Evolutionary conservation across 2,113 vertebrate species (phyloP).

Genomic region (Hirundichthys speculiger): DNA sequence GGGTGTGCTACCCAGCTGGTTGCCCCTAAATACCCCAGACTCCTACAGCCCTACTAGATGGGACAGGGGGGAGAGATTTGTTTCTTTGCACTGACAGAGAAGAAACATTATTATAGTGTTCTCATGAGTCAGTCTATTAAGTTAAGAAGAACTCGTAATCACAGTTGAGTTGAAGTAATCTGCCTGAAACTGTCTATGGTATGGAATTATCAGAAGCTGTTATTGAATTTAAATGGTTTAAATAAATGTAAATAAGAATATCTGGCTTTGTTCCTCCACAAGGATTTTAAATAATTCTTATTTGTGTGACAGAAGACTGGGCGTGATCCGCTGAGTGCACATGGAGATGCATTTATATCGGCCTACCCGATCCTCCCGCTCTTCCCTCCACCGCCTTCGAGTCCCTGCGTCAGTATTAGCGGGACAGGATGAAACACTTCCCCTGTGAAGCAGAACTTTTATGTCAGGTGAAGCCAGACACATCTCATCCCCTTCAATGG

Average conservation of each 20-base stretch:
- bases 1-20: conserved; percentile 63
- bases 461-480: conserved; percentile 93
- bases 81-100: neutral
- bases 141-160: neutral
- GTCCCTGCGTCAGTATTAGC: conserved; percentile 67
- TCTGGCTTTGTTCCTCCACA: neutral
- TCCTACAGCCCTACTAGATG: conserved; percentile 9
- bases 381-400: conserved; percentile 53
- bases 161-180: conserved; percentile 20
- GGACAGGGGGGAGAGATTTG: neutral
- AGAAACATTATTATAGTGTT: conserved; percentile 13
- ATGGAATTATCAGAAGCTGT: conserved; percentile 40
- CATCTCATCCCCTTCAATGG: conserved; percentile 88
- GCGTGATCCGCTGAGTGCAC: conserved; percentile 53
- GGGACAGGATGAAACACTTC: conserved; percentile 76
- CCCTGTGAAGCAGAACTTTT: conserved; percentile 92
- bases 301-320: conserved; percentile 56
- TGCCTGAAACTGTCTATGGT: conserved; percentile 59
- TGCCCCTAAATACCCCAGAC: conserved; percentile 46
- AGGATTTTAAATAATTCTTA: conserved; percentile 28
- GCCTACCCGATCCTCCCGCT: conserved; percentile 50
- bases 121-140: neutral
- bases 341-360: conserved; percentile 62
- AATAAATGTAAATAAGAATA: neutral
- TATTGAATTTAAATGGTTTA: neutral